Evolutionary conservation across 1,140 invertebrate genomes (phyloP).

Genomic region (Euschistus heros): DNA sequence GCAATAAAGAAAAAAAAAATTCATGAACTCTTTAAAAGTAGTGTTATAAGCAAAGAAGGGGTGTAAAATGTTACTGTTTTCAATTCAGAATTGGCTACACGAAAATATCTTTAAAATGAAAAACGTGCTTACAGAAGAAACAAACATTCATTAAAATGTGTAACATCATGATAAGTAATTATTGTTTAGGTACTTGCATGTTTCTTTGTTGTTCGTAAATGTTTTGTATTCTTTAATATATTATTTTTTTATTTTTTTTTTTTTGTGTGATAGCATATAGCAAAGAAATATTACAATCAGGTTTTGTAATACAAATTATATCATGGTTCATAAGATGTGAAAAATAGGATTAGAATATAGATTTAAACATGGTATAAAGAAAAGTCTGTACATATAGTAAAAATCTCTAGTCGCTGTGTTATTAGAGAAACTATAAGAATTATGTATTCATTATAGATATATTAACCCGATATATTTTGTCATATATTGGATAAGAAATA

Average conservation of each 20-base stretch:
- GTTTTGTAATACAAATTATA: not conserved
- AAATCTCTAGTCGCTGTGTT: slow-evolving; percentile 6
- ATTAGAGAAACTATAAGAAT: not conserved
- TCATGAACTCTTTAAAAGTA: too few species aligned
- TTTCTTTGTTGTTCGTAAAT: not conserved
- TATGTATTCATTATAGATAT: not conserved
- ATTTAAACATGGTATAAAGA: not conserved
- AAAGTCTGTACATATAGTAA: not conserved
- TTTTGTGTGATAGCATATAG: not conserved
- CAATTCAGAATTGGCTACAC: not conserved
- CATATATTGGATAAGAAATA: slow-evolving; percentile 6
- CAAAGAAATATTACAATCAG: not conserved
- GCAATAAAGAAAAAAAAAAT: not conserved
- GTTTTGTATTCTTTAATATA: too few species aligned
- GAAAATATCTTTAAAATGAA: not conserved
- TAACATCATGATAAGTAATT: not conserved
- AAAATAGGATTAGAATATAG: not conserved
- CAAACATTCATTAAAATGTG: slow-evolving; percentile 3
- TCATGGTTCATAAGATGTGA: not conserved
- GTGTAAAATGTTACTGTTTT: too few species aligned
- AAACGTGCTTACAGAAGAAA: slow-evolving; percentile 1
- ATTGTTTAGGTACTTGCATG: not conserved
- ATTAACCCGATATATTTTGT: slow-evolving; percentile 6
- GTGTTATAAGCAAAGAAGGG: too few species aligned
- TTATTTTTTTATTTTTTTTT: too few species aligned